Conservation (phyloP, 1,140 invertebrate species). For the Amphibalanus amphitrite region DNA sequence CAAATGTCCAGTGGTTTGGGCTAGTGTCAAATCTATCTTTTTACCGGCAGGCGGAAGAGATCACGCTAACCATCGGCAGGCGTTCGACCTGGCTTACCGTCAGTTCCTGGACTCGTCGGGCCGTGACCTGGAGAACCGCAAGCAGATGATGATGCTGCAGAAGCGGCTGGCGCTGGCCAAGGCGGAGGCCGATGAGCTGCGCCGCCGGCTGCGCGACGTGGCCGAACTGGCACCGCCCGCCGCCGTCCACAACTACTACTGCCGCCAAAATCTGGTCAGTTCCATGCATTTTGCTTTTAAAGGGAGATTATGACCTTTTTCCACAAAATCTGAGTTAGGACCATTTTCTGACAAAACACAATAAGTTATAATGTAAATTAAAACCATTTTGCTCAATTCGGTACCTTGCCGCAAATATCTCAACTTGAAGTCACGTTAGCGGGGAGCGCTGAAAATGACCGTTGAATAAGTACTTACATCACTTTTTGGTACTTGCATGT, state of each 20-base stretch:
- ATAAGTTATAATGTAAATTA: too few relatives aligned
- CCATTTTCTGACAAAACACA: too few relatives aligned
- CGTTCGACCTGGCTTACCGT: constrained; percentile 87
- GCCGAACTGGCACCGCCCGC: not conserved
- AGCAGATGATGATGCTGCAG: constrained; percentile 48
- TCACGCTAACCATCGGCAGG: constrained; percentile 90
- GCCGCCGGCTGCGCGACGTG: not conserved
- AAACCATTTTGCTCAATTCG: too few relatives aligned
- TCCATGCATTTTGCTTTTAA: not conserved
- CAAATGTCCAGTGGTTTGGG: too few relatives aligned
- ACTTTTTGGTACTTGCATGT: too few relatives aligned
- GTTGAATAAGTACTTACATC: too few relatives aligned
- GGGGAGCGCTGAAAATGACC: too few relatives aligned
- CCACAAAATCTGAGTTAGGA: too few relatives aligned
- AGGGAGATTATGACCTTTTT: too few relatives aligned
- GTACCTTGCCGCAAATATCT: too few relatives aligned
- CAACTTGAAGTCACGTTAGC: too few relatives aligned
- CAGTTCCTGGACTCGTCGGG: constrained; percentile 59
- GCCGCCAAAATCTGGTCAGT: not conserved
- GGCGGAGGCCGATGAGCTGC: not conserved
- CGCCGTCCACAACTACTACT: not conserved
- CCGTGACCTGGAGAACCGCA: constrained; percentile 50
- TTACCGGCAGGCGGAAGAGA: constrained; percentile 59
- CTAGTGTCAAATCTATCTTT: constrained; percentile 12
- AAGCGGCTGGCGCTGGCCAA: constrained; percentile 37